Evolutionary conservation across 2,113 vertebrate genomes (phyloP), one percentile per base, ranked within the genome.

Genomic region (Pangasianodon hypophthalmus): DNA sequence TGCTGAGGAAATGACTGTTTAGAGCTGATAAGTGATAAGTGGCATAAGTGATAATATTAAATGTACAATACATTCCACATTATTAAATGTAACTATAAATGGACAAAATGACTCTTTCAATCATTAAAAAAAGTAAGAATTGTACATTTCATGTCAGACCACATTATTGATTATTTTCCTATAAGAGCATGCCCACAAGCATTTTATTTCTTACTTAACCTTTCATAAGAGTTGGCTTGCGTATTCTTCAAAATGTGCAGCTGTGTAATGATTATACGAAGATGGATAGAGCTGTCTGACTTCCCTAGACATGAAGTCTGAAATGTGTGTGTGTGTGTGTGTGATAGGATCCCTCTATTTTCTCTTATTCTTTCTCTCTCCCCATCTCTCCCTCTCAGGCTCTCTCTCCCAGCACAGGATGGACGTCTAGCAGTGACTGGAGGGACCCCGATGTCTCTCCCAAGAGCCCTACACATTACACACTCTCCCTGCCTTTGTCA

Each of bases 401-500:
- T 79, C 44, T 48, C 44, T 16, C 24, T 48, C 26, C 37, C 62
- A 32, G 67, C 73, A 88, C 88, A 88, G 92, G 91, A 84, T 87
- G 90, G 64, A 88, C 91, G 92, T 96, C 93, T 96, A 96, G 95
- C 95, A 94, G 94, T 92, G 94, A 94, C 95, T 92, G 94, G 80
- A 92, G 95, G 95, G 95, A 96, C 91, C 75, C 46, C 32, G 88
- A 91, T 90, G 90, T 87, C 87, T 94, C 95, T 94, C 94, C 84
- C 8, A 93, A 94, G 95, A 94, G 64, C 91, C 88, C 88, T 81
- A 60, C 6, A 85, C 58, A 67, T 64, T 79, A 18, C 32, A 41
- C 1, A 19, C 32, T 73, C 16, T 41, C 67, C 67, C 67, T 37
- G 13, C n/a, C 29, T 14, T 6, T 37, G 32, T 37, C 32, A 71